Evolutionary conservation across 1,140 invertebrate genomes (phyloP).

Genomic region (Latrodectus geometricus): DNA sequence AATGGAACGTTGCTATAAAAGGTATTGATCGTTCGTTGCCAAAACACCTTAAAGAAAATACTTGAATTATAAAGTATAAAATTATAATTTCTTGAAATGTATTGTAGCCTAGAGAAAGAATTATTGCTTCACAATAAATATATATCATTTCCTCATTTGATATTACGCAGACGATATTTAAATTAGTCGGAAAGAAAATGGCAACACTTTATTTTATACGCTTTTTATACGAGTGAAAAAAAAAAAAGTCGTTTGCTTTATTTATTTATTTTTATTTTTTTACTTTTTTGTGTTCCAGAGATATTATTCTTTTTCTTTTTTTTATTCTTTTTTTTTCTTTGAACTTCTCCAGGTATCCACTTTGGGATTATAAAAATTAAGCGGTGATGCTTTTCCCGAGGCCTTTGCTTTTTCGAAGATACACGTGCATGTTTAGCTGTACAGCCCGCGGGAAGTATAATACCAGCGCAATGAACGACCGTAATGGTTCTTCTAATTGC

Average conservation of each 20-base stretch:
- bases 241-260: not conserved
- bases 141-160: not conserved
- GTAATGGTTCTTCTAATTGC: constrained; percentile 42
- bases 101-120: constrained; percentile 20
- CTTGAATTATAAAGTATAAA: constrained; percentile 31
- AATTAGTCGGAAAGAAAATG: not conserved
- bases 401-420: not conserved
- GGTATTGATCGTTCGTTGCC: not conserved
- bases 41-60: not conserved
- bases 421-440: not conserved
- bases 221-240: not conserved
- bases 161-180: not conserved
- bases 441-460: not conserved
- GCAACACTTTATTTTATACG: not conserved
- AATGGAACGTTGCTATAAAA: not conserved
- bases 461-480: not conserved
- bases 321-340: not conserved
- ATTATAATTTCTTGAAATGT: constrained; percentile 20
- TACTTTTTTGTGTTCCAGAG: not conserved
- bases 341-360: not conserved
- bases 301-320: not conserved
- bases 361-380: constrained; percentile 26
- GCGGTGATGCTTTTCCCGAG: not conserved
- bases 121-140: constrained; percentile 4
- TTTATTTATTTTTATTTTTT: too few species aligned